Percentiles rank a stretch among this genome's conserved stretches.
Evolutionary conservation across 2,888 invertebrate genomes (phyloP).

Genomic region (Nasonovia ribisnigri): DNA sequence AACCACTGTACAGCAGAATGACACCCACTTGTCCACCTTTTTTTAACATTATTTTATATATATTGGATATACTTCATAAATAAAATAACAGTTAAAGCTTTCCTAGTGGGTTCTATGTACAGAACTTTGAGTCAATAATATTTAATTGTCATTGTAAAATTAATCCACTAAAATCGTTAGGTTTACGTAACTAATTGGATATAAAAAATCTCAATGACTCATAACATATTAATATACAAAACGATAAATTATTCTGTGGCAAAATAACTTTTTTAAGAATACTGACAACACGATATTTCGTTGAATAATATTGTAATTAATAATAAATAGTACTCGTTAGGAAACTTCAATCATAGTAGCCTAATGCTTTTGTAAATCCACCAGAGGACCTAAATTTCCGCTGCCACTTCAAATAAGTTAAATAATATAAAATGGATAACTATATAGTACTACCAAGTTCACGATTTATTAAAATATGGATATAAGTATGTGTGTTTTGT

Average conservation of each 20-base stretch:
- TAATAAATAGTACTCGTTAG: background rate
- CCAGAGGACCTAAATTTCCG: background rate
- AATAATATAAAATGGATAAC: background rate
- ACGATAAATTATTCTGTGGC: background rate
- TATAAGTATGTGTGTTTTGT: background rate
- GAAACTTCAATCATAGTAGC: background rate
- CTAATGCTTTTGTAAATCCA: background rate
- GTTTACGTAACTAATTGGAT: background rate
- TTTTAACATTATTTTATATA: background rate
- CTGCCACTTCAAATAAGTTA: background rate
- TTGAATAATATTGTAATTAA: background rate
- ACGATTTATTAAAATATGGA: background rate
- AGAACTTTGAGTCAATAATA: background rate
- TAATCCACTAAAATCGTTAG: background rate
- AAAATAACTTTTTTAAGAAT: background rate
- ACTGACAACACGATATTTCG: background rate
- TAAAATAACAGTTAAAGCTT: background rate
- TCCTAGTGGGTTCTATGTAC: too few species aligned
- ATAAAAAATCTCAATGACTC: too few species aligned
- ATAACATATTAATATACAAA: background rate
- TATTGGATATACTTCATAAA: background rate
- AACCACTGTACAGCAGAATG: too few species aligned
- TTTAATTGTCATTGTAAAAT: background rate
- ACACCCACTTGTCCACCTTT: too few species aligned
- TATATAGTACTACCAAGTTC: background rate